Evolutionary conservation across 2,888 invertebrate genomes (phyloP), one percentile per base, ranked within the genome.

Genomic region (Lingula anatina): DNA sequence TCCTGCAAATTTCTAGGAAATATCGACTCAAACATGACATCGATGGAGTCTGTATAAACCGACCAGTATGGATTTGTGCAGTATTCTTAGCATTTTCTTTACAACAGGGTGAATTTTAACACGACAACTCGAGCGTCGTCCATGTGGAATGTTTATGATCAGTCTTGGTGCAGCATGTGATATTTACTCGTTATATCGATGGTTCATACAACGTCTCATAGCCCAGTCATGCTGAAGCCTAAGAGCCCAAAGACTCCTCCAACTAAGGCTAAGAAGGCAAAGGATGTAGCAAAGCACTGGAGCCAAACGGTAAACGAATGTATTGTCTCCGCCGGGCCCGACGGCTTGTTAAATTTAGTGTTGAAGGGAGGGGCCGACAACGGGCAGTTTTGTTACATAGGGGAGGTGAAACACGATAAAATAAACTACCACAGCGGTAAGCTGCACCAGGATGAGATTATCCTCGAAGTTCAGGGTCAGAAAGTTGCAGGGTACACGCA

Each of bases 401-500:
- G 66, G 26, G 64, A 65, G 5, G 57, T 75, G 5, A 60, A 64
- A 44, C 67, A 68, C 44, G 64, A 65, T n/a, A 62, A 66, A 43
- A 60, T 75, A 35, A 66, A 62, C 20, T 74, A 73, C 44, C 73
- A 74, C 54, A 68, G 66, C 48, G 75, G 70, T 4, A 69, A 65
- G 51, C 59, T 76, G 25, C 65, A 64, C 44, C 38, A 57, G 5
- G 77, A 75, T 21, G 80, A 80, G 58, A 70, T 81, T 47, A 62
- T 82, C 27, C 59, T 82, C 50, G 81, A 82, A 65, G 75, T 82
- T 43, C 81, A 82, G 65, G 81, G 80, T 35, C 79, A 80, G 63
- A 80, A 81, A 70, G 79, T 83, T 52, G 80, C 81, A 47, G 83
- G 83, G 39, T 82, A 80, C 63, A 83, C 83, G 2, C 76, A 80